Conservation (phyloP, 2,113 vertebrate genomes). For the Pithys albifrons region DNA sequence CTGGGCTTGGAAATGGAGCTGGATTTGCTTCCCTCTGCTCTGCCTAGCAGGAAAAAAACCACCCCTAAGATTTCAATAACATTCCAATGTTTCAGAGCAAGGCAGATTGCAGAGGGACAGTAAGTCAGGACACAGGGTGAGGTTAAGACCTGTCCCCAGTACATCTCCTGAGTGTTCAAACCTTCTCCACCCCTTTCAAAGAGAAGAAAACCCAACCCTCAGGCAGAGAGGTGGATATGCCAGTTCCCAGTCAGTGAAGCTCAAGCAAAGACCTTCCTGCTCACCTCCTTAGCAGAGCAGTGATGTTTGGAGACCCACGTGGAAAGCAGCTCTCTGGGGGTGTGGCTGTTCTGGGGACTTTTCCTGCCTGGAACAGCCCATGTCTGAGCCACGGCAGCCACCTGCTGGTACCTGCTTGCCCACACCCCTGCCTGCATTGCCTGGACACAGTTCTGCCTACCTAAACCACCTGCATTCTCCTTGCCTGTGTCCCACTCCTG, state of each 20-base stretch:
- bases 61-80: not conserved
- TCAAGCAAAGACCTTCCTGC: not conserved
- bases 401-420: not conserved
- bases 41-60: fast-evolving
- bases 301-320: fast-evolving
- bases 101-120: fast-evolving
- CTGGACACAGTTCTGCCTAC: not conserved
- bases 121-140: not conserved
- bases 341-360: not conserved
- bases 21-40: not conserved
- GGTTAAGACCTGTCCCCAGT: not conserved
- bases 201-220: fast-evolving
- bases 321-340: not conserved
- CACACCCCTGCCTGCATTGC: not conserved
- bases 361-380: not conserved
- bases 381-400: not conserved
- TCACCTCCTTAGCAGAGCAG: not conserved
- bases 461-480: not conserved
- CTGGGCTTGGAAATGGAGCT: not conserved
- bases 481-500: not conserved
- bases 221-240: not conserved
- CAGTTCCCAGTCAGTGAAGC: not conserved
- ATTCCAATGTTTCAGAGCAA: fast-evolving
- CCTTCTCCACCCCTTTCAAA: not conserved
- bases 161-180: not conserved